These are phyloP conservation scores for Andrena hattorfiana DNA, from an alignment of 2,888 invertebrate species.

Conservation along the genomic window DNA sequence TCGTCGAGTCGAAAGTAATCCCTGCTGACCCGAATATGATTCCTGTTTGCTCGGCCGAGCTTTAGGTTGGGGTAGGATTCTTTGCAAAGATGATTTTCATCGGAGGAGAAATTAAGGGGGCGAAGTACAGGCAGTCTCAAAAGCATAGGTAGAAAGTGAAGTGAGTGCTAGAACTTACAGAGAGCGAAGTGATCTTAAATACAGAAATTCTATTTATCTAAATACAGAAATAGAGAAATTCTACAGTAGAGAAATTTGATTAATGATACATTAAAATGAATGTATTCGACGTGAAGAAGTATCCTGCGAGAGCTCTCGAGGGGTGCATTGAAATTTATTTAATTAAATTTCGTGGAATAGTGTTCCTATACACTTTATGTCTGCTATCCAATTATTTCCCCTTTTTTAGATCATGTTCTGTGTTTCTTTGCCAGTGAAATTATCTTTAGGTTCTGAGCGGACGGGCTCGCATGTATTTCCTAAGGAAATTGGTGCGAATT, in stretches of 20 bases:
- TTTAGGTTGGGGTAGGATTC: neutral
- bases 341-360: too few species aligned
- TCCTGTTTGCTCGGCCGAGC: slow-evolving; percentile 1
- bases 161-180: neutral
- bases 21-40: slow-evolving; percentile 28
- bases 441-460: neutral
- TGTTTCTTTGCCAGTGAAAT: neutral
- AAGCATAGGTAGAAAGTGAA: neutral
- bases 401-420: neutral
- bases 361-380: too few species aligned
- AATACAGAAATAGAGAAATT: too few species aligned
- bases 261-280: too few species aligned
- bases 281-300: too few species aligned
- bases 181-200: too few species aligned
- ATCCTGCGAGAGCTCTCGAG: too few species aligned
- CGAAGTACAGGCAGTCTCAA: neutral
- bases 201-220: too few species aligned
- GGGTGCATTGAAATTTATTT: too few species aligned
- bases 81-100: slow-evolving; percentile 28
- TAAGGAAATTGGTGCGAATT: neutral
- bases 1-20: slow-evolving; percentile 35
- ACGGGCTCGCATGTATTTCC: neutral
- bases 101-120: neutral
- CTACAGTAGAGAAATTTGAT: too few species aligned
- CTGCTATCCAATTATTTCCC: neutral